Evolutionary conservation across 2,797 vertebrate species (phyloP), one percentile per base, ranked within the genome.

Genomic region (Netta rufina): DNA sequence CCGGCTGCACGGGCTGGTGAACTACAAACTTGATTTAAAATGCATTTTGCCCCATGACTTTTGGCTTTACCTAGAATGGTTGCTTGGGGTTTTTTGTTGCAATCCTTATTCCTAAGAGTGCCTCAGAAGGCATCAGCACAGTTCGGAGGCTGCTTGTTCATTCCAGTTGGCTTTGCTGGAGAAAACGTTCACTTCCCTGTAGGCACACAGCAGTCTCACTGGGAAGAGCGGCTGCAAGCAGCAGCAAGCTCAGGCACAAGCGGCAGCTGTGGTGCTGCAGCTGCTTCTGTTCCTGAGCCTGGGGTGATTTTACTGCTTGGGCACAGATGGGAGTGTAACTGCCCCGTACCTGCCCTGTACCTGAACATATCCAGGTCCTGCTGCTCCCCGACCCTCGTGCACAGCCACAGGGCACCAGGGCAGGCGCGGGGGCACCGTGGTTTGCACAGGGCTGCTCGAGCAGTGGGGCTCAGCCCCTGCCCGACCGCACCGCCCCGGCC

Each of bases 231-330:
- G 38, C 0, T 33, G 45, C 66, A 45, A 45, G 67, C 53, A 66
- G 61, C 54, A 73, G 74, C 45, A 61, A 58, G 54, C 25, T 32
- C 4, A 4, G 33, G 77, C 47, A 41, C 33, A 32, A 13, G 9
- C 8, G 39, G 32, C 51, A n/a, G 33, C 51, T 38, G 12, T 13
- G 9, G 33, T 4, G 1, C 27, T n/a, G 49, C 60, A 76, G 81
- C 53, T 17, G 5, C 78, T 32, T 28, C 80, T 54, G 9, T 27
- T 30, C 67, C 39, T 60, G 38, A 76, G 9, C 71, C n/a, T 5
- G 6, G 56, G 67, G 81, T 93, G 33, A 66, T 45, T 88, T 92
- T 61, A 78, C 72, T 73, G 61, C 78, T 76, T 72, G 91, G 75
- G 70, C 64, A 79, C 30, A 21, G 49, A 57, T 27, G 27, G 76